Percentiles rank a stretch among this genome's conserved stretches.
These are phyloP conservation scores for Rostratula benghalensis DNA, from an alignment of 2,113 vertebrate genomes.

Conservation along the genomic window DNA sequence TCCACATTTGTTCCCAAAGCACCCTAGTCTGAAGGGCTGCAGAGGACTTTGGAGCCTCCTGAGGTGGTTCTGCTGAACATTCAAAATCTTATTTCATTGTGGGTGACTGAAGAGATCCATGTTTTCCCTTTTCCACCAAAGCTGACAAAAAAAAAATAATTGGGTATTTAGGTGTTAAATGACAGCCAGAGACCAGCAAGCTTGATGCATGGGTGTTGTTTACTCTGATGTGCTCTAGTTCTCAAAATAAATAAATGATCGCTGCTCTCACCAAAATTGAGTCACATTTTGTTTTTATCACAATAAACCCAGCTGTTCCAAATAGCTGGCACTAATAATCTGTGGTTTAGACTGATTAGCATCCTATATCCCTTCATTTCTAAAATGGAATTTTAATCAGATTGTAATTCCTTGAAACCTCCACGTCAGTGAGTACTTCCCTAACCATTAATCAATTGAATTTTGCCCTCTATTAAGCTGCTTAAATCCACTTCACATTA, in stretches of 20 bases:
- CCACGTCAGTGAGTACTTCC: constrained; percentile 31
- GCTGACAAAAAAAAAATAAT: neutral
- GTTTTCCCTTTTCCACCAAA: neutral
- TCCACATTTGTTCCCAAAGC: neutral
- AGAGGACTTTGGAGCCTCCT: neutral
- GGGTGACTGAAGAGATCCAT: neutral
- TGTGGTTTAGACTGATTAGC: constrained; percentile 68
- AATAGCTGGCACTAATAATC: constrained; percentile 52
- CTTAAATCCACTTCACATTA: constrained; percentile 58
- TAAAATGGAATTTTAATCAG: constrained; percentile 73
- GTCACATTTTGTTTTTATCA: constrained; percentile 37
- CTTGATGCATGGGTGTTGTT: neutral
- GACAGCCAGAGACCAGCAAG: neutral
- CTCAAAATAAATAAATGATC: neutral
- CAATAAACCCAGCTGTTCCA: constrained; percentile 52
- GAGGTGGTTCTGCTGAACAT: neutral
- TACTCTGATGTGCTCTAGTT: neutral
- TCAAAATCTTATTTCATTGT: neutral
- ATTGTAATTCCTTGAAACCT: constrained; percentile 66
- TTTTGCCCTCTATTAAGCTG: constrained; percentile 65
- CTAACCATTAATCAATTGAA: constrained; percentile 67
- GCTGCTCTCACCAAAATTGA: neutral
- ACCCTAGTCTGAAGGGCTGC: neutral
- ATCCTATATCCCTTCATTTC: constrained; percentile 66
- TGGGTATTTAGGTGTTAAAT: neutral